phyloP scores from a whole-genome alignment of 2,797 vertebrate species.

The Chelon labrosus region DNA sequence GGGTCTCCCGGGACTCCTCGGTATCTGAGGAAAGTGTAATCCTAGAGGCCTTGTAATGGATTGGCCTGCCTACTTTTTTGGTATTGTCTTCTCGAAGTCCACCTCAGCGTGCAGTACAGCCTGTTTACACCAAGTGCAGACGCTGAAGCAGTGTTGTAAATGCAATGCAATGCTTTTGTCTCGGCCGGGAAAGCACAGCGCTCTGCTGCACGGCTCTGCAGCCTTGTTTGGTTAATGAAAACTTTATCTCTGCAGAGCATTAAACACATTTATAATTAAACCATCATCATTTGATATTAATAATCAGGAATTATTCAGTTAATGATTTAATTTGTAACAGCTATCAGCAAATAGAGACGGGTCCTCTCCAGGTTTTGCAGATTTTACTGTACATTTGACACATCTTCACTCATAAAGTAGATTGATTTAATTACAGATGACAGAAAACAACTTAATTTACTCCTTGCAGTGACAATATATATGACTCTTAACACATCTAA shows the following conservation, averaged over 20 bases:
- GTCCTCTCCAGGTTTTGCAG: not conserved
- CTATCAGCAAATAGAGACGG: constrained; percentile 10
- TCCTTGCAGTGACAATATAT: no score
- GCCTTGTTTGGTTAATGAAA: constrained; percentile 16
- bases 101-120: constrained; percentile 48
- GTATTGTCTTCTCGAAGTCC: constrained; percentile 72
- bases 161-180: constrained; percentile 35
- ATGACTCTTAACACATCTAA: no score
- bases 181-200: constrained; percentile 22
- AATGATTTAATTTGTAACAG: constrained; percentile 10
- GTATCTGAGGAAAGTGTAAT: constrained; percentile 72
- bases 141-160: constrained; percentile 35
- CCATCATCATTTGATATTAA: constrained; percentile 27
- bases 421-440: no score
- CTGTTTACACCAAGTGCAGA: constrained; percentile 36
- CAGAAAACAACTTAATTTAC: no score
- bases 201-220: constrained; percentile 23
- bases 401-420: not conserved
- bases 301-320: constrained; percentile 17
- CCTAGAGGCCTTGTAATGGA: constrained; percentile 73
- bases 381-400: constrained; percentile 13
- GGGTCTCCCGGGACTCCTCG: constrained; percentile 54
- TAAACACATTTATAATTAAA: constrained; percentile 40
- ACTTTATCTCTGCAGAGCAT: not conserved
- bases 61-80: constrained; percentile 59